Base-by-base conservation (phyloP, 2,888 invertebrate genomes). In the Drosophila greeni region DNA sequence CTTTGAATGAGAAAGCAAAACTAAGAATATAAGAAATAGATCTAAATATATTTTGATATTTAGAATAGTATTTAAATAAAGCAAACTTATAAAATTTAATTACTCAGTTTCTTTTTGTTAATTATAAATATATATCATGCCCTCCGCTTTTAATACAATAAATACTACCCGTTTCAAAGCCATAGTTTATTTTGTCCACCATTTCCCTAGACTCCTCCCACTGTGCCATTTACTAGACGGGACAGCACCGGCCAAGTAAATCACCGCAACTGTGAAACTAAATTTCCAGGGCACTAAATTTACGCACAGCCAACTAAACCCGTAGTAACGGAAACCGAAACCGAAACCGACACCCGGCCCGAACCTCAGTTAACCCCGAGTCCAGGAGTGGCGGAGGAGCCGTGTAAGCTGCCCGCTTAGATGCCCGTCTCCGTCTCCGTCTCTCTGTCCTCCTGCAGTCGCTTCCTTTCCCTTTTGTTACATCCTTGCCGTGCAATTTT, bases 211-310 rank as follows among this genome's bases (percentile, higher is more conserved):
- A 33, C 23, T 11, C 1, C 12, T 7, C 5, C 40, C 66, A 70
- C 70, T 60, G 70, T 67, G 31, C 33, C 26, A 14, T 33, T 29
- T 16, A 20, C 37, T 45, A 24, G 37, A 26, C 43, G 43, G 31
- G 42, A 52, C 34, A 51, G 26, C 52, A 16, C 36, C n/a, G 47
- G 71, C 65, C 71, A 71, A 73, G 73, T 80, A 76, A 82, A 84
- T 80, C 80, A 79, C 74, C 70, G 72, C 74, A 75, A 73, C 76
- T 73, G 84, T 78, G 76, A 75, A 78, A 84, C 78, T 80, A 76
- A 78, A 86, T 86, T 80, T 85, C 73, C 72, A 78, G 85, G 71
- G 73, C 78, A 86, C 76, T 85, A 86, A 85, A 85, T 85, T 84
- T 84, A 62, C 70, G 68, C 71, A 69, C 57, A 55, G 45, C 54